Evolutionary conservation across 2,113 vertebrate genomes (phyloP).

Genomic region (Xenopus borealis): DNA sequence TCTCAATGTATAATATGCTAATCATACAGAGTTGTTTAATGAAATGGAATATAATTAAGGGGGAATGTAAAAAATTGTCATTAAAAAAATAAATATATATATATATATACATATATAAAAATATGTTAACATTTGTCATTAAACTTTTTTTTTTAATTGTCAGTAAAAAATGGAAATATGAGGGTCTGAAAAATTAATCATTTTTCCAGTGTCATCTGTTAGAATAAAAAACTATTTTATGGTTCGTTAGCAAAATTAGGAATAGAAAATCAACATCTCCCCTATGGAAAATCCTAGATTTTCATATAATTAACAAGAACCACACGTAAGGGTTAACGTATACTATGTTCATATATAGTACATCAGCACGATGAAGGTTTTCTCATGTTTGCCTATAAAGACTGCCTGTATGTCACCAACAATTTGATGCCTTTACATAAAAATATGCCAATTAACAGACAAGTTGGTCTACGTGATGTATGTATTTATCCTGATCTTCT

Average conservation of each 20-base stretch:
- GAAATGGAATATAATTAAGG: too few relatives aligned
- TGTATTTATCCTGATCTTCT: conserved; percentile 40
- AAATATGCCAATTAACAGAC: conserved; percentile 56
- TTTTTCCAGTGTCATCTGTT: too few relatives aligned
- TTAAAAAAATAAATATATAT: too few relatives aligned
- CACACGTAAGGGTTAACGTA: background rate
- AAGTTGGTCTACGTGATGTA: conserved; percentile 32
- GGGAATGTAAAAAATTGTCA: too few relatives aligned
- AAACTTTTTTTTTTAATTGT: too few relatives aligned
- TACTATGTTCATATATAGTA: background rate
- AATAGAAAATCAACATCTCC: background rate
- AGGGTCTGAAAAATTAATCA: too few relatives aligned
- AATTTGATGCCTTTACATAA: conserved; percentile 66
- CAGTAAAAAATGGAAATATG: too few relatives aligned
- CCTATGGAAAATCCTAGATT: background rate
- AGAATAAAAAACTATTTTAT: background rate
- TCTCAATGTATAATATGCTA: too few relatives aligned
- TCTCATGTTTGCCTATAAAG: conserved; percentile 71
- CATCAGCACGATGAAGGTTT: conserved; percentile 47
- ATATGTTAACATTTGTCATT: too few relatives aligned
- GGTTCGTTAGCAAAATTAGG: background rate
- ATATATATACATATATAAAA: too few relatives aligned
- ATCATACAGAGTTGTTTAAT: too few relatives aligned
- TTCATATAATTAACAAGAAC: background rate
- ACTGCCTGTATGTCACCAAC: conserved; percentile 55